These are phyloP conservation scores for Paragorgia papillata DNA, from an alignment of 92 coral and sea anemone species.

Conservation along the genomic window DNA sequence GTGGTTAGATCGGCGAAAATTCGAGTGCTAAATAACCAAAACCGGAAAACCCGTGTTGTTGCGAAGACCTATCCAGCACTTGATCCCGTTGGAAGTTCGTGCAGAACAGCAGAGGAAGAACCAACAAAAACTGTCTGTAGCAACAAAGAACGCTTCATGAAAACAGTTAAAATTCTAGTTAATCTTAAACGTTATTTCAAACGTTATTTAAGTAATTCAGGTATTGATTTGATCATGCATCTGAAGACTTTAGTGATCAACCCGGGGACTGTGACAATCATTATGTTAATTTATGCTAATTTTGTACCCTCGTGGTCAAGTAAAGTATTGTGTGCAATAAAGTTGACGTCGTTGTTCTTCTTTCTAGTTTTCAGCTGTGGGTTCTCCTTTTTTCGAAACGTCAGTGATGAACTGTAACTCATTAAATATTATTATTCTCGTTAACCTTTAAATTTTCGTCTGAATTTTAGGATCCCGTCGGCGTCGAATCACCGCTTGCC, in stretches of 20 bases:
- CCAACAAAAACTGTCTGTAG: background rate
- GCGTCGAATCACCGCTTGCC: too few species aligned
- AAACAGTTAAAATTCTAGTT: background rate
- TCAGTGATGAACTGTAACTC: too few species aligned
- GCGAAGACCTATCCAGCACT: slow-evolving; percentile 30
- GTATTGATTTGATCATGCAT: slow-evolving; percentile 5
- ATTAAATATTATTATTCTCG: too few species aligned
- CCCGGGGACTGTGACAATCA: slow-evolving; percentile 17
- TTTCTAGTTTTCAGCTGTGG: too few species aligned
- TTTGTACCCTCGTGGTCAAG: too few species aligned
- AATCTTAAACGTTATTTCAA: background rate
- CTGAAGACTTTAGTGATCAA: background rate
- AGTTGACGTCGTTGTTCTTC: too few species aligned
- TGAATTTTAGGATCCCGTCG: too few species aligned
- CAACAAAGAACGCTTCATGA: background rate
- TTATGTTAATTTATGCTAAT: too few species aligned
- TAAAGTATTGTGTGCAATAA: too few species aligned
- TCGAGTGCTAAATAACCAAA: slow-evolving; percentile 17
- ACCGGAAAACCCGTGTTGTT: background rate
- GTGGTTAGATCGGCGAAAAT: slow-evolving; percentile 26
- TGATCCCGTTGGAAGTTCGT: slow-evolving; percentile 13
- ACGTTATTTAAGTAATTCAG: background rate
- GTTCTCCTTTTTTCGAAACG: too few species aligned
- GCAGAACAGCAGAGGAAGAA: slow-evolving; percentile 3
- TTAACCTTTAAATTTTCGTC: too few species aligned